Evolutionary conservation across 2,113 vertebrate genomes (phyloP).

Genomic region (Gallinago paraguaiae): DNA sequence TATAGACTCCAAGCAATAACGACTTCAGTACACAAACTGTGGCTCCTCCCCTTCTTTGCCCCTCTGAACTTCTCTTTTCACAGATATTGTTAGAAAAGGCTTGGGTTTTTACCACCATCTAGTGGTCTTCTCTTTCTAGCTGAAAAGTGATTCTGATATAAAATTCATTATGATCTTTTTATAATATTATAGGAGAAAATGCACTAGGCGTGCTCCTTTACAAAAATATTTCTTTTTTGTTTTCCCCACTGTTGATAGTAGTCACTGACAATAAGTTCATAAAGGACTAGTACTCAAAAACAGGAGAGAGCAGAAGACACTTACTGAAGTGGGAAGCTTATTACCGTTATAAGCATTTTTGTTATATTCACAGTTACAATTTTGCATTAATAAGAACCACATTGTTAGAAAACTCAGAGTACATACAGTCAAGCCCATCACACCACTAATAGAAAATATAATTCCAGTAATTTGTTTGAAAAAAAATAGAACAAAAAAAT

Average conservation of each 20-base stretch:
- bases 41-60: slow-evolving; percentile 33
- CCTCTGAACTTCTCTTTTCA: slow-evolving; percentile 1
- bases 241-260: not conserved
- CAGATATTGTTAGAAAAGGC: not conserved
- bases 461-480: not conserved
- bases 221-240: not conserved
- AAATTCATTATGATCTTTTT: not conserved
- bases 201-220: not conserved
- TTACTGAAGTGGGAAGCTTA: not conserved
- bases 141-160: not conserved
- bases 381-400: not conserved
- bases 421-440: not conserved
- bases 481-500: not conserved
- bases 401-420: not conserved
- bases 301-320: not conserved
- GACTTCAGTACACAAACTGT: slow-evolving; percentile 41
- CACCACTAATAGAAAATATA: not conserved
- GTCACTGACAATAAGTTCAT: not conserved
- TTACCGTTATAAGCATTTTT: not conserved
- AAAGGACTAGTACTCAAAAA: not conserved
- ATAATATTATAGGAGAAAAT: not conserved
- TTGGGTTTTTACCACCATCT: slow-evolving; percentile 64
- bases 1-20: slow-evolving; percentile 62
- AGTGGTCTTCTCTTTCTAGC: slow-evolving; percentile 26
- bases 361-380: not conserved